Evolutionary conservation across 2,888 invertebrate species (phyloP).

Genomic region (Drosophila lutescens): DNA sequence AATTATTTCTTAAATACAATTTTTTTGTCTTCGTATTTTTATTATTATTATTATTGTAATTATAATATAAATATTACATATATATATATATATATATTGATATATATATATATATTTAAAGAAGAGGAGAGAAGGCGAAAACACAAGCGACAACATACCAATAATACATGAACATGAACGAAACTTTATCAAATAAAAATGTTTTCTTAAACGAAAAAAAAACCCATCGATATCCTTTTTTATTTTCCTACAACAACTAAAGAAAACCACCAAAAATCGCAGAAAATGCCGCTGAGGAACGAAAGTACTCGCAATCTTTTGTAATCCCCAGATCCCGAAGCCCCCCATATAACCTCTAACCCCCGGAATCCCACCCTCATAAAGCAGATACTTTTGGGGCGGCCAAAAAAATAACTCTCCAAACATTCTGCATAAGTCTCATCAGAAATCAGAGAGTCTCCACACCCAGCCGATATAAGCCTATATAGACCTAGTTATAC

Average conservation of each 20-base stretch:
- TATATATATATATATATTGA: slow-evolving; percentile 24
- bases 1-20: slow-evolving; percentile 56
- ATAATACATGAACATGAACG: slow-evolving; percentile 74
- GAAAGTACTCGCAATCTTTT: slow-evolving; percentile 69
- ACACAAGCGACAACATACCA: slow-evolving; percentile 69
- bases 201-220: slow-evolving; percentile 74
- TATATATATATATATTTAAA: slow-evolving; percentile 25
- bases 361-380: slow-evolving; percentile 6
- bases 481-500: slow-evolving; percentile 10
- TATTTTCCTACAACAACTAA: slow-evolving; percentile 41
- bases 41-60: slow-evolving; percentile 52
- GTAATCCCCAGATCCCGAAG: slow-evolving; percentile 15
- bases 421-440: background rate
- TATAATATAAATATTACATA: slow-evolving; percentile 52
- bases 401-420: background rate
- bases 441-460: too few relatives aligned
- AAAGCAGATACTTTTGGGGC: too few relatives aligned
- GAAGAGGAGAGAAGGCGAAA: slow-evolving; percentile 21
- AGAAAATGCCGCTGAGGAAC: slow-evolving; percentile 64
- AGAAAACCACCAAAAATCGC: slow-evolving; percentile 24
- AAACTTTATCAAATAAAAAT: slow-evolving; percentile 79
- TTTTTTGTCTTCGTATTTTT: slow-evolving; percentile 63
- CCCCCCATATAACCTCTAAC: background rate
- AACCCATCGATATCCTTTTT: slow-evolving; percentile 71
- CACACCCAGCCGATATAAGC: background rate